These are phyloP conservation scores for Carpatolechia fugitivella DNA, from an alignment of 2,888 invertebrate genomes.

Conservation along the genomic window DNA sequence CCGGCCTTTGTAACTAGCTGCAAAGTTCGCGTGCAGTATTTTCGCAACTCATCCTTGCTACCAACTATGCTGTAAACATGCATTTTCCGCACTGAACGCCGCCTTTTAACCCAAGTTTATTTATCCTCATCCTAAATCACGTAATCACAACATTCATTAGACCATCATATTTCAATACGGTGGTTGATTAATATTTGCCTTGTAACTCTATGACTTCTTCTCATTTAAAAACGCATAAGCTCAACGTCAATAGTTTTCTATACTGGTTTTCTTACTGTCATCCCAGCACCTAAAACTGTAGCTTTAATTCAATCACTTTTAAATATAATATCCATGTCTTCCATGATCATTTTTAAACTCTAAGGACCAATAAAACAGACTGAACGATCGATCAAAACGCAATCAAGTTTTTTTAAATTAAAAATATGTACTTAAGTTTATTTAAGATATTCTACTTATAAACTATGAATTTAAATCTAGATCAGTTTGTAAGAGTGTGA, in stretches of 20 bases:
- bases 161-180: neutral
- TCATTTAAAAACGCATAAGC: too few relatives aligned
- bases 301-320: too few relatives aligned
- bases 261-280: too few relatives aligned
- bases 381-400: neutral
- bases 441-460: too few relatives aligned
- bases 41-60: neutral
- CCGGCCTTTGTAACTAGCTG: neutral
- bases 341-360: neutral
- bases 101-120: neutral
- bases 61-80: neutral
- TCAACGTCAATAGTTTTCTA: too few relatives aligned
- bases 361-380: too few relatives aligned
- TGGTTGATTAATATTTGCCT: neutral
- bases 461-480: too few relatives aligned
- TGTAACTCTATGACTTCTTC: neutral
- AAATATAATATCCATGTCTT: neutral
- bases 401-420: neutral
- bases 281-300: too few relatives aligned
- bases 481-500: too few relatives aligned
- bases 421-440: too few relatives aligned
- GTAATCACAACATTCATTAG: neutral
- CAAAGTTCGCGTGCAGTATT: neutral
- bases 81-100: neutral
- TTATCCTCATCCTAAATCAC: constrained; percentile 4